Percentiles rank a stretch among this genome's conserved stretches.
Evolutionary conservation across 1,140 invertebrate genomes (phyloP).

Genomic region (Drosophila pruinosa): DNA sequence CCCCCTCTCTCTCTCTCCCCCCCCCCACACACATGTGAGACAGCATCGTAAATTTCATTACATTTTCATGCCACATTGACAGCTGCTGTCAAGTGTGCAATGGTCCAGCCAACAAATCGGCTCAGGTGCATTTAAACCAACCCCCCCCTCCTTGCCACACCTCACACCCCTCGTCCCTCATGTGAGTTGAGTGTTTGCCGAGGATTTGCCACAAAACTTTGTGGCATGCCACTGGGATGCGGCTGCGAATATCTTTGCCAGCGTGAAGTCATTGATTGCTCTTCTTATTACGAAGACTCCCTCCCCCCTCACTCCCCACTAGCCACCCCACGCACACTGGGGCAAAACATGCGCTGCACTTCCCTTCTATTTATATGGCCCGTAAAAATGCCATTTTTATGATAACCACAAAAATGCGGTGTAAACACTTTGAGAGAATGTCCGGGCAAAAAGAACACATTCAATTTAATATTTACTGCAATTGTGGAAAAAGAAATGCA

Average conservation of each 20-base stretch:
- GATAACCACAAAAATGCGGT: no score
- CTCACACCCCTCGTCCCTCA: neutral
- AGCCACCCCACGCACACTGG: slow-evolving; percentile 7
- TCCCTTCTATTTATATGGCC: neutral
- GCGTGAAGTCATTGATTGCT: slow-evolving; percentile 22
- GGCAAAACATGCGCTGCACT: neutral
- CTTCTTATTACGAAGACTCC: slow-evolving; percentile 24
- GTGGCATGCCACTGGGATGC: neutral
- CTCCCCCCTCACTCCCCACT: neutral
- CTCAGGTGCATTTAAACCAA: slow-evolving; percentile 30
- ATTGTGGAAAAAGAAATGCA: no score
- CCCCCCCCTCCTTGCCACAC: neutral
- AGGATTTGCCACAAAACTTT: slow-evolving; percentile 40
- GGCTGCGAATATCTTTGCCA: neutral
- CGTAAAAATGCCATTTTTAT: neutral
- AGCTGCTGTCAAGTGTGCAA: slow-evolving; percentile 40
- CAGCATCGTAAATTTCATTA: slow-evolving; percentile 21
- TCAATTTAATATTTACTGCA: no score
- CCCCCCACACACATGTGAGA: neutral
- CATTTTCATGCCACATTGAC: slow-evolving; percentile 50
- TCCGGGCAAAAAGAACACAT: no score
- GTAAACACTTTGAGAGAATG: no score
- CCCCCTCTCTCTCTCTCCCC: neutral
- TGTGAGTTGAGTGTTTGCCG: neutral
- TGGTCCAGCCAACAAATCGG: slow-evolving; percentile 5